Evolutionary conservation across 2,113 vertebrate species (phyloP), one percentile per base, ranked within the genome.

Genomic region (Chaetorhynchus papuensis): DNA sequence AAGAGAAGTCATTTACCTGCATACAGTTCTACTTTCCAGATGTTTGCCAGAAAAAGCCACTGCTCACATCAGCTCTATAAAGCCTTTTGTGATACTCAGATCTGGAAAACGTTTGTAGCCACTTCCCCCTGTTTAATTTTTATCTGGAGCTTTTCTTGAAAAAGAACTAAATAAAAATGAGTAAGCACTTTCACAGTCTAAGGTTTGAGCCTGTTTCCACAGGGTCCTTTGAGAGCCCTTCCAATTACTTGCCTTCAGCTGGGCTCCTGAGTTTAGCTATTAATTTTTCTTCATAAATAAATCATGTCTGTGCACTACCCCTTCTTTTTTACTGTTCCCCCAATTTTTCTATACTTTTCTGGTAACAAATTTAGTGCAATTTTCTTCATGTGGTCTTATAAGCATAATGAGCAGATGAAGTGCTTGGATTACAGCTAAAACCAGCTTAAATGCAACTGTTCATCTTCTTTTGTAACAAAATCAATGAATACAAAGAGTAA

Each of bases 211-310:
- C 61, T 44, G 30, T 90, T 93, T 81, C 60, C 72, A 82, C 56
- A 37, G 44, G 35, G 68, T 82, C 91, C 68, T 93, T 83, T 87
- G 86, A 81, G 83, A 93, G 30, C 24, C 20, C 91, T 89, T 92
- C 65, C 72, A 91, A 57, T 89, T 87, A 95, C 75, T 96, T 95
- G 53, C 49, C 83, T 91, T 94, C 72, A 92, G 64, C 65, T 71
- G 49, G 33, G 72, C 15, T 93, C 49, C 77, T 68, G 60, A 92
- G 35, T 92, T 94, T 64, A 84, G 65, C 56, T 94, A 71, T 84
- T 87, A 89, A 91, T 92, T 90, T 91, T 84, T 53, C 72, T 53
- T 89, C 44, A 64, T 92, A 78, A 84, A 87, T 94, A 95, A 92
- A 91, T 68, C 86, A 66, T 8, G 4, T 57, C 87, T 88, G 75